Conservation (phyloP, 2,888 invertebrate genomes). For the Amblyteles armatorius region DNA sequence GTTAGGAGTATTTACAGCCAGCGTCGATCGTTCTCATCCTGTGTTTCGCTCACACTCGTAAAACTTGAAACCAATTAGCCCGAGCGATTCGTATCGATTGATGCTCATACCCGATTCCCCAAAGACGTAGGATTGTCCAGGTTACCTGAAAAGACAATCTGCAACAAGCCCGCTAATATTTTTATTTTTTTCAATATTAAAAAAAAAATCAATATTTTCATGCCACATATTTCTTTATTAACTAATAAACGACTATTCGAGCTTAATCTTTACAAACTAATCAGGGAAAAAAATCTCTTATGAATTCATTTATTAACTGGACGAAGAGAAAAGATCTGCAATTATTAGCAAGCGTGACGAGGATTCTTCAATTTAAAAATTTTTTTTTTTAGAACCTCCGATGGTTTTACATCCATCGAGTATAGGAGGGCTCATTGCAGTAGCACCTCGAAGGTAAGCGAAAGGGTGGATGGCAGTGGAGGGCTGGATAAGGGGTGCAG, state of each 20-base stretch:
- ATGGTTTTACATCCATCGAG: not conserved
- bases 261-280: too few species aligned
- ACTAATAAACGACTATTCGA: too few species aligned
- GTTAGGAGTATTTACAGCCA: conserved; percentile 62
- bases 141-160: not conserved
- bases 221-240: too few species aligned
- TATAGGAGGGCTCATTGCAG: conserved; percentile 30
- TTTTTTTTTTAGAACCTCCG: not conserved
- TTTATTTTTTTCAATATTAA: too few species aligned
- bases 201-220: not conserved
- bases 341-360: not conserved
- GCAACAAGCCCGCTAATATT: not conserved
- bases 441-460: conserved; percentile 45
- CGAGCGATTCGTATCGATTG: conserved; percentile 63
- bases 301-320: too few species aligned
- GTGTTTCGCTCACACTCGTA: conserved; percentile 48
- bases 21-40: conserved; percentile 40
- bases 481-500: conserved; percentile 33
- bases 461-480: conserved; percentile 30
- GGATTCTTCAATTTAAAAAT: not conserved
- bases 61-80: conserved; percentile 65
- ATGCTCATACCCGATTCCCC: conserved; percentile 4
- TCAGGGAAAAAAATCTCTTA: too few species aligned
- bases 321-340: not conserved
- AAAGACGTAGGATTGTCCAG: not conserved